Evolutionary conservation across 2,888 invertebrate genomes (phyloP).

Genomic region (Andrena praecox): DNA sequence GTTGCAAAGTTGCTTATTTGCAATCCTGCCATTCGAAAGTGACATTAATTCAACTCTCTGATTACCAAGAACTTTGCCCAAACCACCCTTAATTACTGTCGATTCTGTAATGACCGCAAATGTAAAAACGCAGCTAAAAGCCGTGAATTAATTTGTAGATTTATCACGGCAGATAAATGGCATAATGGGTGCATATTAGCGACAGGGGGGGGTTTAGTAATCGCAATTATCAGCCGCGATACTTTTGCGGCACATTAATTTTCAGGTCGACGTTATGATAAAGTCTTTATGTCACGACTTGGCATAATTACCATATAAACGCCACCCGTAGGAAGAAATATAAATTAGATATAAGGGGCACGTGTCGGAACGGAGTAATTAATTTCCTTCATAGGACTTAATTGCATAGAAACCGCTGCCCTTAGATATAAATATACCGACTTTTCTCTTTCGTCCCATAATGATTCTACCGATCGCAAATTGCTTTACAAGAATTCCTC

Average conservation of each 20-base stretch:
- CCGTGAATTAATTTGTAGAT: not conserved
- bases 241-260: conserved; percentile 37
- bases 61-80: not conserved
- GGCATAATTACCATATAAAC: conserved; percentile 1
- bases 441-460: too few relatives aligned
- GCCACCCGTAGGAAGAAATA: conserved; percentile 3
- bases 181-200: not conserved
- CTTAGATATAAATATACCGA: too few relatives aligned
- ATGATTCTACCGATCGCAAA: too few relatives aligned
- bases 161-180: conserved; percentile 8
- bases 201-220: not conserved
- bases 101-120: not conserved
- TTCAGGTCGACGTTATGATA: conserved; percentile 43
- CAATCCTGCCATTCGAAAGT: not conserved
- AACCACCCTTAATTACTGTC: not conserved
- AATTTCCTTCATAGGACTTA: too few relatives aligned
- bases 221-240: conserved; percentile 13
- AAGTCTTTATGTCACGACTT: conserved; percentile 16
- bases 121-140: not conserved
- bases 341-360: conserved; percentile 24
- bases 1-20: not conserved
- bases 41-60: not conserved
- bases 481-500: too few relatives aligned
- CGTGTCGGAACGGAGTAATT: not conserved
- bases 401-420: too few relatives aligned